phyloP scores from a whole-genome alignment of 2,797 vertebrate genomes.

The Lithobates pipiens region DNA sequence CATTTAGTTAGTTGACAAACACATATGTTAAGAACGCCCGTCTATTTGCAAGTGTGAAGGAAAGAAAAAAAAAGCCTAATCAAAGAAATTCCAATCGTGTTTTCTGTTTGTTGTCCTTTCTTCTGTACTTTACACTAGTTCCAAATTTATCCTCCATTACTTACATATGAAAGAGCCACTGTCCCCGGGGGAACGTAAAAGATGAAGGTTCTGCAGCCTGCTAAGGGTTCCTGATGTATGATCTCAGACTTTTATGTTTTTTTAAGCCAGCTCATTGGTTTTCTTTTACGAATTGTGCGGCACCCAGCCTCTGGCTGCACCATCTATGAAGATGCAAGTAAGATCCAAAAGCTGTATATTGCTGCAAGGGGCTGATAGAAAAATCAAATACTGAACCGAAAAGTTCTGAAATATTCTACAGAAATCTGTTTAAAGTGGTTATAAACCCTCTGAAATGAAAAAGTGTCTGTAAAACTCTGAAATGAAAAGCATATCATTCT shows the following conservation, averaged over 20 bases:
- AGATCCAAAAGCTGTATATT: neutral
- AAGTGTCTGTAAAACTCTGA: no score
- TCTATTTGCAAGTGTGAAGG: no score
- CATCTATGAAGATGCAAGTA: conserved; percentile 1
- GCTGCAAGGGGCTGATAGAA: neutral
- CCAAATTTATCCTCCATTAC: neutral
- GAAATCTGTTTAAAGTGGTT: no score
- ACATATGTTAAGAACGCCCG: no score
- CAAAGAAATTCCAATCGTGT: neutral
- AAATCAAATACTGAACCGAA: neutral
- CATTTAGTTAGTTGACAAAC: no score
- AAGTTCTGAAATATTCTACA: neutral
- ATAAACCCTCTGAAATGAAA: no score
- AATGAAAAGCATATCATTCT: no score
- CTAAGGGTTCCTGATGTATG: conserved; percentile 10
- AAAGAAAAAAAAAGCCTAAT: neutral
- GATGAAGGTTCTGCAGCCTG: neutral
- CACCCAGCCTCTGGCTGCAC: neutral
- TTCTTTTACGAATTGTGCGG: neutral
- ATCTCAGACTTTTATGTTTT: conserved; percentile 33
- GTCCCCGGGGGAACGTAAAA: neutral
- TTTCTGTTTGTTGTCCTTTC: neutral
- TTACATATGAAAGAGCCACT: neutral
- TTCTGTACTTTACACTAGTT: neutral
- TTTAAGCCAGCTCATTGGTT: neutral